Evolutionary conservation across 2,888 invertebrate genomes (phyloP).

Genomic region (Drosophila kuntzei): DNA sequence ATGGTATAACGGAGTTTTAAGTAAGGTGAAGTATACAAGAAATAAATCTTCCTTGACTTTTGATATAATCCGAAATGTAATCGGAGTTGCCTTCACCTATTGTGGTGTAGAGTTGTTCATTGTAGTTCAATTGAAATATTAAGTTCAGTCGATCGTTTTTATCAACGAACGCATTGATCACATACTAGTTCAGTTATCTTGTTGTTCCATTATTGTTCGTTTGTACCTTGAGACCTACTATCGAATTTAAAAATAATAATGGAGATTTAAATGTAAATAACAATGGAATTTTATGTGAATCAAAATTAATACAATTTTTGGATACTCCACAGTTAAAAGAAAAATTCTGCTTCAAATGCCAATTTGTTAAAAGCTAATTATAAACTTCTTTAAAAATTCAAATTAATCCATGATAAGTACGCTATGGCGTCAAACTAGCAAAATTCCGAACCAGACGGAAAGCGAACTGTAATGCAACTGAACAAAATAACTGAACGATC

Average conservation of each 20-base stretch:
- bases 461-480: background rate
- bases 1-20: slow-evolving; percentile 6
- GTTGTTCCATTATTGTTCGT: background rate
- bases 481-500: background rate
- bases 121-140: background rate
- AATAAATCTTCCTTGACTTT: slow-evolving; percentile 20
- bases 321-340: background rate
- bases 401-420: no score
- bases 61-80: slow-evolving; percentile 9
- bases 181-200: background rate
- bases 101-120: background rate
- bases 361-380: background rate
- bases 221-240: background rate
- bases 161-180: background rate
- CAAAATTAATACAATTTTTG: background rate
- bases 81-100: background rate
- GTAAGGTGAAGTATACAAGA: slow-evolving; percentile 22
- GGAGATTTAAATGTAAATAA: background rate
- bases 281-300: background rate
- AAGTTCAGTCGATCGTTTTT: background rate
- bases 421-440: no score
- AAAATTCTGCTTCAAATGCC: background rate
- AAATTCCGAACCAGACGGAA: no score
- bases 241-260: background rate
- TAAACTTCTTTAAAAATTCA: background rate